A percentile compares a stretch with the other conserved stretches of the same genome.
phyloP scores from a whole-genome alignment of 2,797 vertebrate genomes.

The Paguma larvata region DNA sequence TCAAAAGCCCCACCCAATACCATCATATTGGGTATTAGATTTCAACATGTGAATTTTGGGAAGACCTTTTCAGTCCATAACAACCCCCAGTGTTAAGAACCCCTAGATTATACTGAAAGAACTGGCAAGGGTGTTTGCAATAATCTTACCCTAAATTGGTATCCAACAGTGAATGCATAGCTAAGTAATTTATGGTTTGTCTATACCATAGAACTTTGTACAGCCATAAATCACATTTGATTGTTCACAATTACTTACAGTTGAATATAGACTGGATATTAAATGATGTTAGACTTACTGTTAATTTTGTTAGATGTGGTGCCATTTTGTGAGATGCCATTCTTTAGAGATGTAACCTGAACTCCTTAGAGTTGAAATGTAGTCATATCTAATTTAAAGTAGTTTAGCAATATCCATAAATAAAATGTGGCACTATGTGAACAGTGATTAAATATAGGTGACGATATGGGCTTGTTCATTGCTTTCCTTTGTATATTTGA shows the following conservation, averaged over 20 bases:
- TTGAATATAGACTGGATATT: not conserved
- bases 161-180: not conserved
- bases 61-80: not conserved
- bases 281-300: not conserved
- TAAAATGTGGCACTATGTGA: not conserved
- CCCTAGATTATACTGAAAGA: not conserved
- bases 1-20: not conserved
- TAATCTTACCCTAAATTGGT: not conserved
- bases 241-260: not conserved
- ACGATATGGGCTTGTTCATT: not conserved
- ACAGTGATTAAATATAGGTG: not conserved
- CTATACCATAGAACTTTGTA: not conserved
- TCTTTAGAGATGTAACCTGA: not conserved
- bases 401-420: not conserved
- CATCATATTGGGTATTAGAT: not conserved
- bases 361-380: not conserved
- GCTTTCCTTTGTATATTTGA: not conserved
- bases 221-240: not conserved
- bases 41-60: not conserved
- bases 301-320: constrained; percentile 22
- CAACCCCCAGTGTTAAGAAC: not conserved
- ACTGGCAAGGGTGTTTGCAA: not conserved
- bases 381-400: constrained; percentile 16
- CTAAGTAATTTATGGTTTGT: not conserved
- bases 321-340: not conserved